A percentile compares a stretch with the other conserved stretches of the same genome.
Conservation (phyloP, 2,113 vertebrate genomes). For the Poecile atricapillus region DNA sequence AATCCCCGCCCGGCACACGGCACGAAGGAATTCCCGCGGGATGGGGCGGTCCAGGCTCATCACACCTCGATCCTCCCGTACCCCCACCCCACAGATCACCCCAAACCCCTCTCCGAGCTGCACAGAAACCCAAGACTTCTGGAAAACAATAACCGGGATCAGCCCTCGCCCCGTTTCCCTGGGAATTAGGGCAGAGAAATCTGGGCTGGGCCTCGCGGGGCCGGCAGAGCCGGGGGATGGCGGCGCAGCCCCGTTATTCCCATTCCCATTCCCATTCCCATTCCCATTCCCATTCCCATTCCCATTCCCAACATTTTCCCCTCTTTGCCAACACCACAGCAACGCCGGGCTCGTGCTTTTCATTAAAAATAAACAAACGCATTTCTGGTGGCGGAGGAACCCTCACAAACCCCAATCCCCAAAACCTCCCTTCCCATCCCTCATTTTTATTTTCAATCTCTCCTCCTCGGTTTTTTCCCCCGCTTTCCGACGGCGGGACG, state of each 20-base stretch:
- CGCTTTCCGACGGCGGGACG: neutral
- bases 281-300: too few relatives aligned
- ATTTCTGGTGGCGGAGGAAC: neutral
- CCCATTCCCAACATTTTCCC: neutral
- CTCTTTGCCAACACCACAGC: neutral
- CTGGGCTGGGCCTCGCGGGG: neutral
- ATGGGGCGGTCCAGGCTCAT: accelerated
- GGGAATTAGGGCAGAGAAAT: slow-evolving; percentile 8
- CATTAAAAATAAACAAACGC: neutral
- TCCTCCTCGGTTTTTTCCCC: too few relatives aligned
- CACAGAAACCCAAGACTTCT: accelerated
- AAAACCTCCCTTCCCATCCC: too few relatives aligned
- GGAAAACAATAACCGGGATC: neutral
- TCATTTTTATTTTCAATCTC: too few relatives aligned
- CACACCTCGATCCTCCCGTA: neutral
- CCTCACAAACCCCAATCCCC: too few relatives aligned
- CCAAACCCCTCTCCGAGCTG: neutral
- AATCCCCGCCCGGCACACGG: accelerated
- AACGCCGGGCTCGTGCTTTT: neutral
- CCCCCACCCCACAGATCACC: accelerated
- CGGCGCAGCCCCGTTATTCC: too few relatives aligned
- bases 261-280: neutral
- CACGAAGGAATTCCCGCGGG: accelerated
- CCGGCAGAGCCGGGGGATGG: neutral
- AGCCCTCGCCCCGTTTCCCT: neutral